A percentile compares a stretch with the other conserved stretches of the same genome.
These are phyloP conservation scores for Cercopithecus mona DNA, from an alignment of 2,113 vertebrate genomes.

Conservation along the genomic window DNA sequence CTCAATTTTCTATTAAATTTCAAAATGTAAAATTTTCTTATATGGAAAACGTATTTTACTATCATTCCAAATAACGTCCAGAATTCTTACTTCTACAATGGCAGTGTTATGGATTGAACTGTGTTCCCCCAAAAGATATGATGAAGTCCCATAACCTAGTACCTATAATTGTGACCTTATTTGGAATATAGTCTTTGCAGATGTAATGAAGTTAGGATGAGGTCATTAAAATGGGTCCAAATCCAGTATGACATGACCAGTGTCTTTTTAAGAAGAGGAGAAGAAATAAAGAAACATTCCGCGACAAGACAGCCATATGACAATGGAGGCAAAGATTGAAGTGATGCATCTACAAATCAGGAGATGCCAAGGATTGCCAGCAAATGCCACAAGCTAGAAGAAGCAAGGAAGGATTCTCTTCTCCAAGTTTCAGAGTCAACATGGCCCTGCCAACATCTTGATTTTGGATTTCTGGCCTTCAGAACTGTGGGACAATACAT, in stretches of 20 bases:
- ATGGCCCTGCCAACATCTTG: background rate
- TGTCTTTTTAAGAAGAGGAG: background rate
- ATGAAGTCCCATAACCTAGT: background rate
- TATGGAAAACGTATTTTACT: background rate
- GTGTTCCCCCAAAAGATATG: background rate
- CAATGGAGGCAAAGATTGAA: background rate
- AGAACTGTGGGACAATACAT: background rate
- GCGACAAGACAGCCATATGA: background rate
- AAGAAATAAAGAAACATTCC: background rate
- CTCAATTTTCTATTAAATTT: conserved; percentile 13
- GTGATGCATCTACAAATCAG: background rate
- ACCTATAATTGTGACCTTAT: background rate
- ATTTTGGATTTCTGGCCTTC: background rate
- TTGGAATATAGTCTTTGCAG: background rate
- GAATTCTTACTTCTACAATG: background rate
- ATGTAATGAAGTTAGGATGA: background rate
- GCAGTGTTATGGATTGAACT: background rate
- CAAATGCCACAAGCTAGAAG: background rate
- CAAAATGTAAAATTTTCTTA: background rate
- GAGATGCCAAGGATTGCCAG: background rate
- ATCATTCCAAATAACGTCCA: background rate
- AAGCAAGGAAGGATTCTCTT: background rate
- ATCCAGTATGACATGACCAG: background rate
- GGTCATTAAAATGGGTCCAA: background rate
- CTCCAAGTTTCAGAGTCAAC: background rate